Percentiles rank a stretch among this genome's conserved stretches.
phyloP scores from a whole-genome alignment of 2,797 vertebrate genomes.

The Calcarius lapponicus region DNA sequence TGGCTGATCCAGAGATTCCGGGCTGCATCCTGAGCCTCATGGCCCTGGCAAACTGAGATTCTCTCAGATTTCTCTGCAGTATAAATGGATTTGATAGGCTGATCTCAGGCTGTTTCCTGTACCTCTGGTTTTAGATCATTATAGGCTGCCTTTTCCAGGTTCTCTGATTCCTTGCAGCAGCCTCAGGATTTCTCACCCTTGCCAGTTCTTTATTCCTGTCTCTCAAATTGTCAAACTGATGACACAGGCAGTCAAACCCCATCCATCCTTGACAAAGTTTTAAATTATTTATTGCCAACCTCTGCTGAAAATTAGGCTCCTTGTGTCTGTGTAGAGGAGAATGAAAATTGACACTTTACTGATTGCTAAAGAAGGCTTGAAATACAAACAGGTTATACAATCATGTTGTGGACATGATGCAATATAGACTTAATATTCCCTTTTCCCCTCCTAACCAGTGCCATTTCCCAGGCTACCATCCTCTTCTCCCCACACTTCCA shows the following conservation, averaged over 20 bases:
- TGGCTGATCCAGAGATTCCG: neutral
- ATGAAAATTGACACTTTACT: neutral
- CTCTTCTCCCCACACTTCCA: neutral
- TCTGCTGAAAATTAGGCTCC: neutral
- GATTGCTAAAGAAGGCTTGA: neutral
- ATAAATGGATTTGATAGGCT: neutral
- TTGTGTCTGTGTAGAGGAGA: neutral
- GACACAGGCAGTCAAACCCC: neutral
- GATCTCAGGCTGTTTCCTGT: neutral
- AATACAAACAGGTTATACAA: neutral
- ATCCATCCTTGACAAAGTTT: neutral
- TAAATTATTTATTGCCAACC: constrained; percentile 18
- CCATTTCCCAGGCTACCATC: neutral
- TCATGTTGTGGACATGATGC: neutral
- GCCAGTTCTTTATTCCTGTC: neutral
- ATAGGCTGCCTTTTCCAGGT: neutral
- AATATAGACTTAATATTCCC: neutral
- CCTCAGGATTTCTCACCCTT: neutral
- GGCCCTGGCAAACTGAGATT: neutral
- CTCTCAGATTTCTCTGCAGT: neutral
- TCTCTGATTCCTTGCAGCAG: neutral
- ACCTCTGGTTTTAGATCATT: neutral
- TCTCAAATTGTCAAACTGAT: neutral
- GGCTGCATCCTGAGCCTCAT: neutral
- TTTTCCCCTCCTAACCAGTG: neutral